phyloP scores from a whole-genome alignment of 2,888 invertebrate genomes.

The Mythimna loreyi region DNA sequence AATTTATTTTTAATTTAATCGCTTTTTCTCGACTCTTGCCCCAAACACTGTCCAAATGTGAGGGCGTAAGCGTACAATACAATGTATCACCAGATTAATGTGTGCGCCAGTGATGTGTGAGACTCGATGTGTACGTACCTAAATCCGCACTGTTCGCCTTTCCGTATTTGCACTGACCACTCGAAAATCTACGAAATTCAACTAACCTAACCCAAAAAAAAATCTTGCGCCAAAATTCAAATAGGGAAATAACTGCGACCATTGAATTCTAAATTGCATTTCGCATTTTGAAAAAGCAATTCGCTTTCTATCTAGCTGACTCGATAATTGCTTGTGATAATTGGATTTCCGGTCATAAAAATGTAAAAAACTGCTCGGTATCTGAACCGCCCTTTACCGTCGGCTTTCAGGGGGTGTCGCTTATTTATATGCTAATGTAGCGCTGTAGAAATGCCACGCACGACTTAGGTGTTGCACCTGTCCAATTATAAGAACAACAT shows the following conservation, averaged over 20 bases:
- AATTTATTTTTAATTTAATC: not conserved
- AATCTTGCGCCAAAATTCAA: slow-evolving; percentile 52
- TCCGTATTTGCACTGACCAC: slow-evolving; percentile 34
- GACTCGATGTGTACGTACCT: slow-evolving; percentile 68
- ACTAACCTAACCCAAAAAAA: slow-evolving; percentile 41
- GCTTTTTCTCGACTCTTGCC: slow-evolving; percentile 61
- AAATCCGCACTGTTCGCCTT: slow-evolving; percentile 53
- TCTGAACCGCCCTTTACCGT: slow-evolving; percentile 76
- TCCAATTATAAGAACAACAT: slow-evolving; percentile 89
- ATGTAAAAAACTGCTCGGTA: slow-evolving; percentile 79
- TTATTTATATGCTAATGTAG: slow-evolving; percentile 90
- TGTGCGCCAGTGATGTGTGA: slow-evolving; percentile 81
- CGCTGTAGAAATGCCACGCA: slow-evolving; percentile 85
- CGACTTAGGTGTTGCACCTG: slow-evolving; percentile 86
- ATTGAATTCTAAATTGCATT: slow-evolving; percentile 75
- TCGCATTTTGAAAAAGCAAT: slow-evolving; percentile 77
- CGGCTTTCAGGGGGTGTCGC: slow-evolving; percentile 79
- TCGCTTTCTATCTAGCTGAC: slow-evolving; percentile 81
- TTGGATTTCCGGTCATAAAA: slow-evolving; percentile 88
- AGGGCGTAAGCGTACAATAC: slow-evolving; percentile 82
- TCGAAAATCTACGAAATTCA: slow-evolving; percentile 40
- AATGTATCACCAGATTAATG: slow-evolving; percentile 88
- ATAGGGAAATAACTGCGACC: slow-evolving; percentile 66
- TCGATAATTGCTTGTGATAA: slow-evolving; percentile 88
- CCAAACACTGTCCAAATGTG: slow-evolving; percentile 71